Evolutionary conservation across 2,888 invertebrate species (phyloP), one percentile per base, ranked within the genome.

Genomic region (Aradus depressus): DNA sequence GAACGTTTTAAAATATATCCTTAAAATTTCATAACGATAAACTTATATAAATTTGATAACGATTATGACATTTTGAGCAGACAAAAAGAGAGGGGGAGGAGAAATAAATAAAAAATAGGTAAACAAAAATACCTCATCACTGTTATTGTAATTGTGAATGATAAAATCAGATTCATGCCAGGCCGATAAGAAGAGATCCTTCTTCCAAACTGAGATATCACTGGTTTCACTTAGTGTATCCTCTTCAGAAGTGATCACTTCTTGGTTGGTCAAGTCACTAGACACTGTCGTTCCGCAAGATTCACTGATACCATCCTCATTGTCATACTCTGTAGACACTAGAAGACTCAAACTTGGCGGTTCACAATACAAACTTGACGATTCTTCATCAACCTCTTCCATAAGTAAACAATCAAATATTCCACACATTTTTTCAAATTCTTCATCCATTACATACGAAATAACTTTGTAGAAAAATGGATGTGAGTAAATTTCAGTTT

Each of bases 201-300:
- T 51, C 52, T 63, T 64, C 66, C 66, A 67, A 31, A 59, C 60
- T 8, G 59, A 58, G 35, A 67, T 60, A 55, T 66, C 65, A 57
- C 64, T 66, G n/a, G 64, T 59, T 12, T 56, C 60, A 44, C 64
- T 65, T 8, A 41, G 26, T 2, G 44, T 38, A 23, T 53, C 55
- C 22, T 52, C 54, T 18, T 45, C 48, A 32, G 50, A 43, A 28
- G 18, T 34, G 25, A 21, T 31, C 6, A 38, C n/a, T n/a, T n/a
- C n/a, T n/a, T n/a, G 47, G 26, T 38, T 25, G 1, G 47, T 49
- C 8, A 28, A 42, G 25, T 41, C 39, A 42, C 49, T 42, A n/a
- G n/a, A n/a, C n/a, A n/a, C n/a, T n/a, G n/a, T n/a, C n/a, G n/a
- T n/a, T n/a, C n/a, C n/a, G n/a, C n/a, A n/a, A n/a, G n/a, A n/a